Base-by-base conservation (phyloP, 2,113 vertebrate genomes). In the Malurus cyaneus region DNA sequence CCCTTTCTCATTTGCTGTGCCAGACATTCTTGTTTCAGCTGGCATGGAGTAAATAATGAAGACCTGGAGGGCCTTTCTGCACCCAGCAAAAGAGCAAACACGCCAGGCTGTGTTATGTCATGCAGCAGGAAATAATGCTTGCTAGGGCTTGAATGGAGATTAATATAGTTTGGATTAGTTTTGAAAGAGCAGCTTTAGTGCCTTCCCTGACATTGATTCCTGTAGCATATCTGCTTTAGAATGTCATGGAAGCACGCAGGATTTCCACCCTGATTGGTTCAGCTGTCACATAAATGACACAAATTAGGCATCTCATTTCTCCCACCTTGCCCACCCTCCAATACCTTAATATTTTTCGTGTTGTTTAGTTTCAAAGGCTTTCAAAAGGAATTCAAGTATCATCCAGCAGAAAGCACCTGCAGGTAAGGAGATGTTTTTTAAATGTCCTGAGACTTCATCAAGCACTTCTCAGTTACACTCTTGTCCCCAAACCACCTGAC, bases 111-210 rank as follows among this genome's bases (percentile, higher is more conserved):
- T 17, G 34, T 29, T 76, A 42, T 16, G 39, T 71, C 80, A 83
- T 8, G 47, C 73, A 83, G 82, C 74, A 96, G 96, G 86, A 97
- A 95, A 90, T 18, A 57, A n/a, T 11, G 18, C 96, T 69, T 94
- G 97, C 80, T 91, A 41, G 62, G 56, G 70, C 95, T 88, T 94
- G 95, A 8, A 3, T 17, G 6, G 47, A 67, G 28, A 56, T 91
- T 91, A 69, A 62, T 52, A 24, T 11, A 25, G 25, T 23, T 60
- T 53, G 44, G 23, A 50, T 73, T 42, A 62, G 34, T 65, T 42
- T 39, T 85, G 71, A 70, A 86, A 70, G 36, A 78, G 13, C 25
- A 86, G 9, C 17, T 61, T 69, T 26, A 46, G 19, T 47, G 23
- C 44, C 24, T 49, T 80, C 13, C 47, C 23, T 56, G 32, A 18